Conservation (phyloP, 2,797 vertebrate genomes). For the Enteromius fasciolatus region DNA sequence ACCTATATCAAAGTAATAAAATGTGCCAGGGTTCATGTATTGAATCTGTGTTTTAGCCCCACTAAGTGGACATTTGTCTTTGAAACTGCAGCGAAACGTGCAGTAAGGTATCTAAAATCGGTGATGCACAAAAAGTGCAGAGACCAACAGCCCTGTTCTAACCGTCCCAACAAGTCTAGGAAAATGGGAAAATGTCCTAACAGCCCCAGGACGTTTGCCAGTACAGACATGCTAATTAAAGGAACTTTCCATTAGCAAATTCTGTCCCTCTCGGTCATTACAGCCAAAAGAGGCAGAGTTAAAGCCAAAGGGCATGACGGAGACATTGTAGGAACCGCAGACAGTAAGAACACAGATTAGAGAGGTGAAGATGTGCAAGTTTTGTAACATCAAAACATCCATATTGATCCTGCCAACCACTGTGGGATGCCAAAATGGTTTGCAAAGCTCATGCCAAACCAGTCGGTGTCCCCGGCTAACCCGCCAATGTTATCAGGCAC, state of each 20-base stretch:
- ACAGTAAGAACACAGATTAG: neutral
- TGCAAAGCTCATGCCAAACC: conserved; percentile 1
- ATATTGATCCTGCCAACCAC: conserved; percentile 3
- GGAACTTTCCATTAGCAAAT: conserved; percentile 50
- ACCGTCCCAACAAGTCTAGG: neutral
- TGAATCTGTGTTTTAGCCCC: too few species aligned
- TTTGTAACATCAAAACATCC: neutral
- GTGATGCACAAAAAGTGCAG: too few species aligned
- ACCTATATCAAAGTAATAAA: too few species aligned
- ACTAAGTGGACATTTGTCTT: too few species aligned
- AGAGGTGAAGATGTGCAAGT: neutral
- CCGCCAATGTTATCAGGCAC: neutral
- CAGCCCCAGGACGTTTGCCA: conserved; percentile 34
- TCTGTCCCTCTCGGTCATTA: conserved; percentile 16
- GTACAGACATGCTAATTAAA: conserved; percentile 42
- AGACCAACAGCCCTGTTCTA: neutral
- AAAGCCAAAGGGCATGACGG: neutral
- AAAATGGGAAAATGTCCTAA: conserved; percentile 26
- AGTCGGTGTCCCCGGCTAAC: conserved; percentile 41
- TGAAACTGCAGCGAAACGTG: too few species aligned
- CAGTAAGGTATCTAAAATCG: too few species aligned
- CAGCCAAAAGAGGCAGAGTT: neutral
- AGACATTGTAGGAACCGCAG: neutral
- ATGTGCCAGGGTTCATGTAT: too few species aligned
- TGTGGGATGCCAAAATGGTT: neutral